Evolutionary conservation across 2,113 vertebrate species (phyloP), one percentile per base, ranked within the genome.

Genomic region (Rana temporaria): DNA sequence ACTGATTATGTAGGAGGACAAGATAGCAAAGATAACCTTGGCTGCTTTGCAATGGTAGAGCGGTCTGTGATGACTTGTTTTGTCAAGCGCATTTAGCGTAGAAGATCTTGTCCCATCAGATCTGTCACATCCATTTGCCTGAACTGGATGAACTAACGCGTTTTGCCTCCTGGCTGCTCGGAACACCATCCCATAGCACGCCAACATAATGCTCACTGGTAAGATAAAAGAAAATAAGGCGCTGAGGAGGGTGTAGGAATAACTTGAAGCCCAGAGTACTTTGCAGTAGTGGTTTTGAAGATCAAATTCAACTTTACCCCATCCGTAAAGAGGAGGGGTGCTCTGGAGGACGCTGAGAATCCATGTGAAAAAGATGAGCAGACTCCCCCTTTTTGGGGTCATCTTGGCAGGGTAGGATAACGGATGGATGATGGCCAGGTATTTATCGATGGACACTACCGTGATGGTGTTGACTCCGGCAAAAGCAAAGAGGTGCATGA

Each of bases 141-240:
- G 94, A 77, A 92, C 81, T 0, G 93, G 93, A 87, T 96, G 95
- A 30, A 97, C 93, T 38, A 96, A 90, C 19, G 94, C 95, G 4
- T 97, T 96, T 87, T 97, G 96, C 82, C 94, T 88, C 60, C 94
- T 90, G 14, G 96, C 95, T 0, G 94, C 96, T 30, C 93, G 86
- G 84, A 96, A 97, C 82, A 96, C 96, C 93, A 95, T 95, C 78
- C 95, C 94, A 84, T 97, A 97, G 87, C 96, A 97, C 85, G 89
- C 92, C 11, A 96, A 88, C 95, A 96, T 96, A 89, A 96, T 90
- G 53, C 87, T 72, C 81, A 95, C 91, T 0, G 96, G 96, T 57
- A 96, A 82, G 90, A 95, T 91, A 74, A 97, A 93, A 20, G 95
- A 96, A 65, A 92, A 92, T 17, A 92, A 87, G 16, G 94, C 92